These are phyloP conservation scores for Serrognathus titanus DNA, from an alignment of 2,888 invertebrate genomes.

Conservation along the genomic window DNA sequence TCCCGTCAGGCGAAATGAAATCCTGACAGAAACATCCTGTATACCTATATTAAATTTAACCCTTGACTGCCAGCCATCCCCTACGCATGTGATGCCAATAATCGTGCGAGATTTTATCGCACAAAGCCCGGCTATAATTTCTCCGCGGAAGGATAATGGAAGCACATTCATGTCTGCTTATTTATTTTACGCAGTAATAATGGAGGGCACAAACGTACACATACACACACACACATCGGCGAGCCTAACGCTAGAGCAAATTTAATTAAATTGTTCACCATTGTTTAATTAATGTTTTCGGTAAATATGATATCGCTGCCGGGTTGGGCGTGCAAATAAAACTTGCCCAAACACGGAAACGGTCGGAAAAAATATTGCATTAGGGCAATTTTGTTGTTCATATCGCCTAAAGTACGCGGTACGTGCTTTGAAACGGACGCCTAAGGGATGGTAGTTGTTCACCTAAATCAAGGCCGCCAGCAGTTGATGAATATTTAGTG, in stretches of 20 bases:
- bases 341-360: too few species aligned
- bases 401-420: too few species aligned
- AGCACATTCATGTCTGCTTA: neutral
- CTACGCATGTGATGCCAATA: neutral
- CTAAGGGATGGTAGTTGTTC: too few species aligned
- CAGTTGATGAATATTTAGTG: slow-evolving; percentile 1
- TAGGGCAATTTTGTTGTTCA: too few species aligned
- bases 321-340: too few species aligned
- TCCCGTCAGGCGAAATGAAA: too few species aligned
- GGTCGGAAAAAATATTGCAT: too few species aligned
- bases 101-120: neutral
- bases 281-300: neutral
- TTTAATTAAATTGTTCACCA: neutral
- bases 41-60: neutral
- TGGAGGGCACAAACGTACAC: neutral
- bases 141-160: neutral
- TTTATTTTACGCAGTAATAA: neutral
- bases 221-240: neutral
- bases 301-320: too few species aligned
- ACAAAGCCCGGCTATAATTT: neutral
- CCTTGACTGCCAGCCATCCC: neutral
- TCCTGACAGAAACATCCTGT: neutral
- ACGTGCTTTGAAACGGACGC: too few species aligned
- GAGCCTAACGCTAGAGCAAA: neutral
- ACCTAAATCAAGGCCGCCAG: neutral